Evolutionary conservation across 64 coral and sea anemone genomes (phyloP), one percentile per base, ranked within the genome.

Genomic region (Actinia equina): DNA sequence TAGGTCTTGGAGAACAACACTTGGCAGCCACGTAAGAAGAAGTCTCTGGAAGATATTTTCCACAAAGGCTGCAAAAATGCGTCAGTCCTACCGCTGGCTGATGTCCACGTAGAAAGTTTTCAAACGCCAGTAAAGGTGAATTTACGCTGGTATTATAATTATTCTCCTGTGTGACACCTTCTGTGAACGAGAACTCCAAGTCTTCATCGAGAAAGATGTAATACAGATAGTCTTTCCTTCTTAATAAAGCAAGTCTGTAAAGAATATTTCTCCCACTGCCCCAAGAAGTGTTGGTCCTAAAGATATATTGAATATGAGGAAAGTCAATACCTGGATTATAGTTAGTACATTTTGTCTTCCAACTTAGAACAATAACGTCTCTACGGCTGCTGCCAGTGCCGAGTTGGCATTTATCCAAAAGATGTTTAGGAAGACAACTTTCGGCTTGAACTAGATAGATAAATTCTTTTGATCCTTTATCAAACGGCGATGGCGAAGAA

Each of bases 191-290:
- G 82, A 97, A 93, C 22, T 90, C 88, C 11, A 97, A 84, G 58
- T 97, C 94, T 86, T 97, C 94, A 77, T 97, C 94, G 17, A 97
- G 70, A 54, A 97, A 97, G 18, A 93, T 89, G 71, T 82, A 97
- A 55, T 93, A 97, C 17, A 84, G 79, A 55, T 97, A 97, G 17
- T 78, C 62, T 7, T 76, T 70, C 9, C 78, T 88, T 41, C 91
- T 84, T 22, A 80, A 26, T 77, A 55, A 45, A 44, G 88, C 91
- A 52, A 90, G 20, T 5, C 58, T 85, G 62, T 93, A 93, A 49
- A 97, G 71, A 74, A 97, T 22, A 82, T 97, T 97, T 56, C 94
- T 59, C 82, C 94, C 91, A 4, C n/a, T 76, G 26, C 94, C 89
- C 94, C 94, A 97, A 37, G 91, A 85, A 44, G 91, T 90, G 59